Percentiles rank a stretch among this genome's conserved stretches.
These are phyloP conservation scores for Scartelaos histophorus DNA, from an alignment of 2,113 vertebrate genomes.

Conservation along the genomic window DNA sequence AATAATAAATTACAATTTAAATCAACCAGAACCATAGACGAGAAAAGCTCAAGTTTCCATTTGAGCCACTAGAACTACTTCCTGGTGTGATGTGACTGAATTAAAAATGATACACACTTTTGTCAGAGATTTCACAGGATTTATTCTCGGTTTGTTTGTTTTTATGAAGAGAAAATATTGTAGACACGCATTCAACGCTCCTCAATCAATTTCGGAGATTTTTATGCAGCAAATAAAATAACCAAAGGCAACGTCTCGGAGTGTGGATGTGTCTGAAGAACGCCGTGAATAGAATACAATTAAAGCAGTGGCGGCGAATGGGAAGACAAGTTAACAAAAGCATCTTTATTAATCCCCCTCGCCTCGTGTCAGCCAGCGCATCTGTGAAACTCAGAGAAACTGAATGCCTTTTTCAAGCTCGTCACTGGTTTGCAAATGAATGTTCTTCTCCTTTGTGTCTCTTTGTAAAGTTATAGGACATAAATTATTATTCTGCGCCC, in stretches of 20 bases:
- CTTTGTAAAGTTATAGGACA: slow-evolving; percentile 24
- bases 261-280: slow-evolving; percentile 15
- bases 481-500: slow-evolving; percentile 34
- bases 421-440: slow-evolving; percentile 33
- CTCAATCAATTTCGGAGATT: slow-evolving; percentile 23
- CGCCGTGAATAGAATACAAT: slow-evolving; percentile 25
- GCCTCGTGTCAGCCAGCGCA: slow-evolving; percentile 8
- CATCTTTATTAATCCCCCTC: slow-evolving; percentile 15
- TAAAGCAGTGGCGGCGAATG: slow-evolving; percentile 1
- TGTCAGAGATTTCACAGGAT: slow-evolving; percentile 7
- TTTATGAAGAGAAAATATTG: slow-evolving; percentile 10
- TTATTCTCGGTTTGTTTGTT: slow-evolving; percentile 7
- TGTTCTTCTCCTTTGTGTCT: slow-evolving; percentile 28
- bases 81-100: slow-evolving; percentile 6
- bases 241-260: not conserved
- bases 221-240: slow-evolving; percentile 25
- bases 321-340: slow-evolving; percentile 18
- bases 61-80: slow-evolving; percentile 6
- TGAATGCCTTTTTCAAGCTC: not conserved
- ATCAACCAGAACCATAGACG: not conserved
- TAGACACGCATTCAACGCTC: slow-evolving; percentile 9
- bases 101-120: slow-evolving; percentile 4
- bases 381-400: not conserved
- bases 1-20: too few species aligned
- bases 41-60: not conserved